Percentiles rank a stretch among this genome's conserved stretches.
phyloP scores from a whole-genome alignment of 2,888 invertebrate species.

The Belgica antarctica region DNA sequence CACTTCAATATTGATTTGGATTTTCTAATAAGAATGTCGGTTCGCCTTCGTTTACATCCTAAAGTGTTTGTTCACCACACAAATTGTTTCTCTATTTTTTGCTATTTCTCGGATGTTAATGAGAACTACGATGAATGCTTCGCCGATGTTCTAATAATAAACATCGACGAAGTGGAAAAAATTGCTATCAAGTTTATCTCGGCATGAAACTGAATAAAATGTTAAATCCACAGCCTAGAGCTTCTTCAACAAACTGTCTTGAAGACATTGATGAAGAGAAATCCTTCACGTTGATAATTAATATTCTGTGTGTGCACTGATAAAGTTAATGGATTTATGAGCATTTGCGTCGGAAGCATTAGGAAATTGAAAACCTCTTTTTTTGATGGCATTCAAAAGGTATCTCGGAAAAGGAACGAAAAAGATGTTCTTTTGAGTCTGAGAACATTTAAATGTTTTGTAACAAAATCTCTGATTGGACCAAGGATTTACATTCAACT shows the following conservation, averaged over 20 bases:
- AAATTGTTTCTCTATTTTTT: slow-evolving; percentile 3
- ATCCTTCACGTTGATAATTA: slow-evolving; percentile 13
- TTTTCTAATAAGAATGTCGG: not conserved
- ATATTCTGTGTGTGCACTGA: slow-evolving; percentile 18
- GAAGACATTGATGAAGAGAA: not conserved
- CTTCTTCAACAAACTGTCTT: too few relatives aligned
- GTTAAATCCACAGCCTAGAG: not conserved
- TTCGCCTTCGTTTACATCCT: slow-evolving; percentile 7
- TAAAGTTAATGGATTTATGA: slow-evolving; percentile 24
- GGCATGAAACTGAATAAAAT: not conserved
- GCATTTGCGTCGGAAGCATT: slow-evolving; percentile 17
- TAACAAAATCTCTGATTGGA: too few relatives aligned
- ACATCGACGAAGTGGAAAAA: not conserved
- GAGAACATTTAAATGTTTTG: too few relatives aligned
- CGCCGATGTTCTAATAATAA: slow-evolving; percentile 12
- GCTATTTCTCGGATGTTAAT: not conserved
- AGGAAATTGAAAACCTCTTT: not conserved
- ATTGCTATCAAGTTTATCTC: not conserved
- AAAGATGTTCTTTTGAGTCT: too few relatives aligned
- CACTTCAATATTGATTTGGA: not conserved
- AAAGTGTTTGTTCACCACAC: slow-evolving; percentile 8
- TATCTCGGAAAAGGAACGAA: too few relatives aligned
- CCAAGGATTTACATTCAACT: too few relatives aligned
- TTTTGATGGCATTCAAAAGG: not conserved
- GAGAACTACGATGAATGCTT: too few relatives aligned